phyloP scores from a whole-genome alignment of 2,113 vertebrate species.

The Pavo muticus region DNA sequence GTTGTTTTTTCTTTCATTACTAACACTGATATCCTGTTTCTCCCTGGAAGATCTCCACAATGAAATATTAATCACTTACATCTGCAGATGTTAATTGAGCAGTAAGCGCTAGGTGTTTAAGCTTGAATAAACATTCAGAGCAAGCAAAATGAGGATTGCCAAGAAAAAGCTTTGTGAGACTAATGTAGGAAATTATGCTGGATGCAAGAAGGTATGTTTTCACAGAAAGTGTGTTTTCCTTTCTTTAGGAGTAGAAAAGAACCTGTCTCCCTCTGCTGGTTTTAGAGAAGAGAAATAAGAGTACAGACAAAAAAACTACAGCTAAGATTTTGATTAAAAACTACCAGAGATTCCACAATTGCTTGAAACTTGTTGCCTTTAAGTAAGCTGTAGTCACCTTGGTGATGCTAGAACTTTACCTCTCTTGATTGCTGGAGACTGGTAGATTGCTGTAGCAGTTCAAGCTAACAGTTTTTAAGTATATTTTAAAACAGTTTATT shows the following conservation, averaged over 20 bases:
- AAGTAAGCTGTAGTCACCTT: neutral
- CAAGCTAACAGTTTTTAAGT: neutral
- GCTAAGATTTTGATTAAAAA: neutral
- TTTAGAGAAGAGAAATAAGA: neutral
- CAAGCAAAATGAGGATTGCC: neutral
- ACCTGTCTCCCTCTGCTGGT: constrained; percentile 75
- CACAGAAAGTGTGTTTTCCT: neutral
- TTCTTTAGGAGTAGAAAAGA: constrained; percentile 8
- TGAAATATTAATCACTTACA: neutral
- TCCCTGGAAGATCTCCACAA: neutral
- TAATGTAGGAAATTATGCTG: neutral
- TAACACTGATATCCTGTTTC: neutral
- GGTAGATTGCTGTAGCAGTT: neutral
- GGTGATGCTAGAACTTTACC: neutral
- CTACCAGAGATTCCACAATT: neutral
- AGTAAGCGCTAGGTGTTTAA: neutral
- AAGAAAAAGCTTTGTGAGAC: neutral
- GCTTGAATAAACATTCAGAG: neutral
- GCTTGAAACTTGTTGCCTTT: neutral
- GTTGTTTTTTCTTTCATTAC: neutral
- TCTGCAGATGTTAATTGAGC: neutral
- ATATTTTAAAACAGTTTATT: neutral
- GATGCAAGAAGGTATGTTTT: neutral
- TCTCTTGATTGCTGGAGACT: neutral
- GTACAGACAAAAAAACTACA: neutral